Evolutionary conservation across 2,113 vertebrate genomes (phyloP).

Genomic region (Phalacrocorax pelagicus): DNA sequence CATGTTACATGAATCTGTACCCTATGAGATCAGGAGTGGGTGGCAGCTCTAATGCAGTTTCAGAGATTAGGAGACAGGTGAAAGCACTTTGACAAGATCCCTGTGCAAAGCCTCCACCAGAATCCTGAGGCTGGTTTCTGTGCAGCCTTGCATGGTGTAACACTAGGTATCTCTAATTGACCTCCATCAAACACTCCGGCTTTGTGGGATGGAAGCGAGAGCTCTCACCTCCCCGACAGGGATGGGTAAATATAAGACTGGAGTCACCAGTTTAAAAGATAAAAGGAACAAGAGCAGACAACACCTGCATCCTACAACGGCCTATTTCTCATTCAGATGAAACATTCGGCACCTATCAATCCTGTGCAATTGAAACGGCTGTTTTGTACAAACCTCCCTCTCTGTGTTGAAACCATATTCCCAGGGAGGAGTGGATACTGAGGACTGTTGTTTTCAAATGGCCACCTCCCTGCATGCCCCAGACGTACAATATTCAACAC

Average conservation of each 20-base stretch:
- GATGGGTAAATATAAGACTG: not conserved
- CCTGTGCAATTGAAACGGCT: rapidly evolving
- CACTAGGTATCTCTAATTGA: not conserved
- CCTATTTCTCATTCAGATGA: not conserved
- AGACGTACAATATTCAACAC: not conserved
- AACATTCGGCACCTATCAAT: not conserved
- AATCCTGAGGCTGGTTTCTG: not conserved
- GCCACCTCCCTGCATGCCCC: not conserved
- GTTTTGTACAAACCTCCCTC: not conserved
- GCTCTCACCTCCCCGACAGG: not conserved
- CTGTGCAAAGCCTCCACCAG: not conserved
- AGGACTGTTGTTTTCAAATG: not conserved
- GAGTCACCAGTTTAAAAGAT: not conserved
- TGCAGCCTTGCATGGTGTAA: not conserved
- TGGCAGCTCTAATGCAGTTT: not conserved
- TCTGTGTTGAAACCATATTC: rapidly evolving
- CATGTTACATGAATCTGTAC: rapidly evolving
- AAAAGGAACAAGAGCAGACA: constrained; percentile 41
- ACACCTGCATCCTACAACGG: constrained; percentile 1
- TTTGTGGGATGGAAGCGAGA: not conserved
- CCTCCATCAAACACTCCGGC: not conserved
- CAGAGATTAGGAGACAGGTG: not conserved
- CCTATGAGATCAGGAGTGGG: rapidly evolving
- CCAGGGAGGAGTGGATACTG: not conserved
- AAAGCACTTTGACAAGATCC: not conserved